These are phyloP conservation scores for Cataglyphis hispanica DNA, from an alignment of 1,140 invertebrate genomes.

Conservation along the genomic window DNA sequence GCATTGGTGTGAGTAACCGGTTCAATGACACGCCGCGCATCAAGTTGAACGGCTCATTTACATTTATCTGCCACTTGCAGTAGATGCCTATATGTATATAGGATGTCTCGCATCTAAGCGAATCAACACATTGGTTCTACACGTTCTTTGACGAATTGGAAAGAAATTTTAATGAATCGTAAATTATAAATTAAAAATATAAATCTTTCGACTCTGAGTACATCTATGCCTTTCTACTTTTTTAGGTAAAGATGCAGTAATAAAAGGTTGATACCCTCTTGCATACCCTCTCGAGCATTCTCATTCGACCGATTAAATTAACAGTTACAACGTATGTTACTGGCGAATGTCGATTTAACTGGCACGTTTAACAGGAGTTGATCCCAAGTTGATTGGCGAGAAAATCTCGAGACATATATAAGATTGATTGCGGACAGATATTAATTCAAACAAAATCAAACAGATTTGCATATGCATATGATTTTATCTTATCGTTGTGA, in stretches of 20 bases:
- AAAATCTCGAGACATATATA: neutral
- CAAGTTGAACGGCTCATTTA: neutral
- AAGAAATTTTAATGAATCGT: neutral
- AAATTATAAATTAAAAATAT: neutral
- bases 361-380: neutral
- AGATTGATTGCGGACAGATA: neutral
- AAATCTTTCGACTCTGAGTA: neutral
- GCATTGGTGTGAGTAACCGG: neutral
- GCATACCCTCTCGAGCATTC: neutral
- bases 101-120: neutral
- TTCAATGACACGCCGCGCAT: conserved; percentile 19
- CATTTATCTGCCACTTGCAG: neutral
- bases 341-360: conserved; percentile 36
- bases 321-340: conserved; percentile 3
- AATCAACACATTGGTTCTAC: neutral
- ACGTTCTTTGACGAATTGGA: neutral
- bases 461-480: neutral
- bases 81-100: neutral
- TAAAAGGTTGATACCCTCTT: conserved; percentile 29
- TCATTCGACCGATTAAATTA: conserved; percentile 36
- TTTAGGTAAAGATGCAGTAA: neutral
- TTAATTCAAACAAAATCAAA: neutral
- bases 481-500: neutral
- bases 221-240: neutral
- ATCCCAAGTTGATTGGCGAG: neutral